Conservation (phyloP, 1,140 invertebrate genomes). For the Microplitis mediator region DNA sequence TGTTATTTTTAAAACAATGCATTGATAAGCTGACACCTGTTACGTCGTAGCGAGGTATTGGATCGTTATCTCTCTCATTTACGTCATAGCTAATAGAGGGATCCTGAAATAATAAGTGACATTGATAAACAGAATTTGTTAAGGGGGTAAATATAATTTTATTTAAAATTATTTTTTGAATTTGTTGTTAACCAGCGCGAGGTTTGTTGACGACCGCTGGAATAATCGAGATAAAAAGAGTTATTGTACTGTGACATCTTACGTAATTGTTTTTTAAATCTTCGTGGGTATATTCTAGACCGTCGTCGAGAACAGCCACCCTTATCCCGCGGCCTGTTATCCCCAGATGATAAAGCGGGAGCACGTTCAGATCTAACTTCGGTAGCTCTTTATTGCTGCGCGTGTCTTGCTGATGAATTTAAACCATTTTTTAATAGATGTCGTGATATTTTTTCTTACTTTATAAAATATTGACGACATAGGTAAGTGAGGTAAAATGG, state of each 20-base stretch:
- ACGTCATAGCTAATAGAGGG: slow-evolving; percentile 84
- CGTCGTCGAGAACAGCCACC: slow-evolving; percentile 87
- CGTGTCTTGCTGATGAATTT: slow-evolving; percentile 41
- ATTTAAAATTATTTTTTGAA: no score
- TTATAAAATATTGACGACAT: neutral
- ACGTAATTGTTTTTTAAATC: slow-evolving; percentile 83
- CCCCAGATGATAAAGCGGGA: slow-evolving; percentile 80
- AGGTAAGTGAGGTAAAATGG: no score
- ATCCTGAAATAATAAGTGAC: slow-evolving; percentile 66
- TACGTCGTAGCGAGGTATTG: slow-evolving; percentile 72
- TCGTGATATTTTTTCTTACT: slow-evolving; percentile 5
- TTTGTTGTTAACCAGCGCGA: no score
- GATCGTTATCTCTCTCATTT: slow-evolving; percentile 78
- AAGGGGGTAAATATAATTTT: no score
- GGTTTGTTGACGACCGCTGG: no score
- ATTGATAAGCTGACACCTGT: slow-evolving; percentile 43
- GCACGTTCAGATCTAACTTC: slow-evolving; percentile 75
- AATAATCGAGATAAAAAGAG: no score
- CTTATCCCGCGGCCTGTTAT: slow-evolving; percentile 81
- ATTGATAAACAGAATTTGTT: neutral
- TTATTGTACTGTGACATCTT: slow-evolving; percentile 48
- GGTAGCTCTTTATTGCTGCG: slow-evolving; percentile 63
- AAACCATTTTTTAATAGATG: slow-evolving; percentile 1
- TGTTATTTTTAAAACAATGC: neutral
- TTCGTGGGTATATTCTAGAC: slow-evolving; percentile 80